Evolutionary conservation across 2,113 vertebrate species (phyloP).

Genomic region (Puffinus mauretanicus): DNA sequence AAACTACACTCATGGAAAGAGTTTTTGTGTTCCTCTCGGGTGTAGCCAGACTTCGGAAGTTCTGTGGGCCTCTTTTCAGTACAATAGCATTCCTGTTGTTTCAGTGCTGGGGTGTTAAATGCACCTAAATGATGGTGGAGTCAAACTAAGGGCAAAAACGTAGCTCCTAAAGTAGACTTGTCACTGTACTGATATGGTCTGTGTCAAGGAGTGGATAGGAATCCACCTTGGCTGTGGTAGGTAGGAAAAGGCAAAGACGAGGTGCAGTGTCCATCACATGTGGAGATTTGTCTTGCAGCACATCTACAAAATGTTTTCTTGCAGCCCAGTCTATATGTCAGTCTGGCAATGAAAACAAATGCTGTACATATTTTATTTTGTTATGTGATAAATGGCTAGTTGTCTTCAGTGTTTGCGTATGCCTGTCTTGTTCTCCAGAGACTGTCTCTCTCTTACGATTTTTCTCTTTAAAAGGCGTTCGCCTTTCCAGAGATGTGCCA

Average conservation of each 20-base stretch:
- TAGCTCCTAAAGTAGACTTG: background rate
- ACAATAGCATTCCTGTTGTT: background rate
- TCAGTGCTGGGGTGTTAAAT: background rate
- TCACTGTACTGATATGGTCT: background rate
- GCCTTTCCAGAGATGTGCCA: background rate
- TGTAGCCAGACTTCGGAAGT: background rate
- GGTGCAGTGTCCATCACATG: rapidly evolving
- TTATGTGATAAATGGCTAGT: background rate
- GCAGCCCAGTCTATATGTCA: background rate
- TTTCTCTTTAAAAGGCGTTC: background rate
- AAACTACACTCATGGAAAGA: background rate
- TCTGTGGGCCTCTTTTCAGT: background rate
- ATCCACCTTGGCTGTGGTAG: background rate
- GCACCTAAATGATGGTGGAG: background rate
- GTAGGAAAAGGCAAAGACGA: background rate
- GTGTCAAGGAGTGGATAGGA: background rate
- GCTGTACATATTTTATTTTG: background rate
- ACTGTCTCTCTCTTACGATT: background rate
- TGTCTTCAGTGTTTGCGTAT: background rate
- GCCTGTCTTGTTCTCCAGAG: background rate
- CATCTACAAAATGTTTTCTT: background rate
- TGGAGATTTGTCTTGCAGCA: background rate
- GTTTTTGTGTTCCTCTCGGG: background rate
- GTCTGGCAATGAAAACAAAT: background rate
- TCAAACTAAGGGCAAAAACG: background rate